Base-by-base conservation (phyloP, 2,113 vertebrate species). In the Carassius gibelio region DNA sequence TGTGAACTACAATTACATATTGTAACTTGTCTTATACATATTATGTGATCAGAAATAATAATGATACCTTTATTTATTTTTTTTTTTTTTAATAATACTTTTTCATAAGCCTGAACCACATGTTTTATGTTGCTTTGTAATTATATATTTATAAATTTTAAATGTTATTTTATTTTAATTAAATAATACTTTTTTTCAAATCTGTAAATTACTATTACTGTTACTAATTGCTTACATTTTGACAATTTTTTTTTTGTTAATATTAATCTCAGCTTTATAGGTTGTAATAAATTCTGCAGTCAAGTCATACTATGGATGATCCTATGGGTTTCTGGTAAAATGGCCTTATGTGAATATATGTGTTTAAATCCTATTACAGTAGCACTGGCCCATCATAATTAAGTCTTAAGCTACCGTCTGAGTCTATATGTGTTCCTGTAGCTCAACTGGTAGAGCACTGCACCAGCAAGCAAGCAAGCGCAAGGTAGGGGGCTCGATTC, bases 361-460 rank as follows among this genome's bases (percentile, higher is more conserved):
- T 62, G 48, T 34, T 52, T 52, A 82, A 74, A 91, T 89, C 88
- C 78, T 88, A 89, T 92, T 91, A 91, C 79, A 86, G 86, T 85
- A 85, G 88, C 90, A 90, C 88, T 86, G 61, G 75, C 91, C 87
- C 84, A 89, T 87, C 84, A 84, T 92, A 90, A 89, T 89, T 85
- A 90, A 86, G 85, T 81, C 48, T 85, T 83, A 91, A 85, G 87
- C 86, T 90, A 88, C 90, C 79, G 89, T 89, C 81, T n/a, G 34
- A 84, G 82, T 87, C 66, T 11, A 3, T 79, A 26, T 26, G 26
- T 26, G 26, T 26, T 26, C 26, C 26, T 26, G 26, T 26, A 26
- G 26, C 26, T 26, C 26, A 26, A 26, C 26, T 26, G 26, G 26
- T 26, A 26, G 26, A 26, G 26, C 26, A 26, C 26, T 26, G 26